A percentile compares a stretch with the other conserved stretches of the same genome.
phyloP scores from a whole-genome alignment of 2,113 vertebrate species.

The Rhizomys pruinosus region DNA sequence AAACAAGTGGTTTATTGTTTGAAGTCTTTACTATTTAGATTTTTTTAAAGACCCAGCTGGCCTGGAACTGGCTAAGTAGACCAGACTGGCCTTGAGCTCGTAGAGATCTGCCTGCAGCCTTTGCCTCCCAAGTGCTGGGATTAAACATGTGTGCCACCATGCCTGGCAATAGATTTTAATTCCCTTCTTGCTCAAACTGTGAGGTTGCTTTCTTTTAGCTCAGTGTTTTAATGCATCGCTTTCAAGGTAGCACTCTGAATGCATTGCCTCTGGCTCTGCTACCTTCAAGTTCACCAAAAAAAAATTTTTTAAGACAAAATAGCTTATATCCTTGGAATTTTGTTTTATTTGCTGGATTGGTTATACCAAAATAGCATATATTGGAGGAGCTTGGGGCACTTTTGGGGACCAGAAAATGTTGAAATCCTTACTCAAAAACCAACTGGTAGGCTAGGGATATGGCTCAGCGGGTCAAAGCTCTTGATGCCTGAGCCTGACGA shows the following conservation, averaged over 20 bases:
- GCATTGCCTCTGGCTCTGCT: neutral
- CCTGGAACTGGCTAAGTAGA: no score
- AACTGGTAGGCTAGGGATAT: neutral
- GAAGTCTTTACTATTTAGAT: constrained; percentile 56
- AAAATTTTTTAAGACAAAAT: neutral
- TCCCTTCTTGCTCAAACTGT: neutral
- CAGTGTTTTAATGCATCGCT: neutral
- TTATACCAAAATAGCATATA: neutral
- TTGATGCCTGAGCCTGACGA: neutral
- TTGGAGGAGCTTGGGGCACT: neutral
- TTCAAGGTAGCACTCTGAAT: neutral
- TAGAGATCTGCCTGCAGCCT: no score
- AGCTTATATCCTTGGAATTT: neutral
- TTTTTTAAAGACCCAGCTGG: neutral
- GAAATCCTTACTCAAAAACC: neutral
- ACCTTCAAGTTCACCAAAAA: neutral
- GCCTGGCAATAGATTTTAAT: neutral
- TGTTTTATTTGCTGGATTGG: neutral
- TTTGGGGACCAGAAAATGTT: constrained; percentile 8
- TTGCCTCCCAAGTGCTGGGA: no score
- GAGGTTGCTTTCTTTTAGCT: neutral
- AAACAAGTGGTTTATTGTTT: constrained; percentile 15
- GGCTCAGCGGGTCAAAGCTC: neutral
- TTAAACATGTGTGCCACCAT: no score
- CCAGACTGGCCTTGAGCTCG: no score